These are phyloP conservation scores for Tromatobia lineatoria DNA, from an alignment of 2,888 invertebrate species.

Conservation along the genomic window DNA sequence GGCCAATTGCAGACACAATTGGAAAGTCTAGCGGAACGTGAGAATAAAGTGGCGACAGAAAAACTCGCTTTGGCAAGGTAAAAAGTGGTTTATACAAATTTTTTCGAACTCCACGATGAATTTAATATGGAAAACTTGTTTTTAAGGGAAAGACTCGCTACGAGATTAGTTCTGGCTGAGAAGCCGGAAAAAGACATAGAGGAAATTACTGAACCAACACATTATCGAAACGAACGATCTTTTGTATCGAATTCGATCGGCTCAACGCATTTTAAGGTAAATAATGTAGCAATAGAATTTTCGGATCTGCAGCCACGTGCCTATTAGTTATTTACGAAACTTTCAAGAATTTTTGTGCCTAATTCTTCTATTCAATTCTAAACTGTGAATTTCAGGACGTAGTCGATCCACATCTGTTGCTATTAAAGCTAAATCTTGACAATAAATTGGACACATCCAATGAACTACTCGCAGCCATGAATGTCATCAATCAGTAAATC, in stretches of 20 bases:
- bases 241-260: conserved; percentile 61
- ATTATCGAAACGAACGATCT: conserved; percentile 39
- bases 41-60: conserved; percentile 79
- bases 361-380: not conserved
- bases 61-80: conserved; percentile 80
- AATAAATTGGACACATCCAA: conserved; percentile 73
- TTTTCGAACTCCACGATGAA: not conserved
- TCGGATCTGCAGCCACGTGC: not conserved
- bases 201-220: conserved; percentile 11
- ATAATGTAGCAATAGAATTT: not conserved
- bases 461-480: conserved; percentile 67
- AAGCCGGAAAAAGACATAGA: conserved; percentile 77
- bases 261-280: conserved; percentile 74
- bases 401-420: conserved; percentile 78
- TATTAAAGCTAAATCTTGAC: conserved; percentile 78
- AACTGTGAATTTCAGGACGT: conserved; percentile 73
- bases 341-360: no score
- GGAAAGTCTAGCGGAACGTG: conserved; percentile 77
- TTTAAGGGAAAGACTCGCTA: conserved; percentile 75
- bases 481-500: conserved; percentile 49
- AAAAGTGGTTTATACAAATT: conserved; percentile 5
- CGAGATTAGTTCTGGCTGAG: conserved; percentile 73
- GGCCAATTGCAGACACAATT: conserved; percentile 77
- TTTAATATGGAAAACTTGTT: conserved; percentile 40
- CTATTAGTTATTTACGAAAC: not conserved